phyloP scores from a whole-genome alignment of 2,888 invertebrate species.

The Brenthis hecate region DNA sequence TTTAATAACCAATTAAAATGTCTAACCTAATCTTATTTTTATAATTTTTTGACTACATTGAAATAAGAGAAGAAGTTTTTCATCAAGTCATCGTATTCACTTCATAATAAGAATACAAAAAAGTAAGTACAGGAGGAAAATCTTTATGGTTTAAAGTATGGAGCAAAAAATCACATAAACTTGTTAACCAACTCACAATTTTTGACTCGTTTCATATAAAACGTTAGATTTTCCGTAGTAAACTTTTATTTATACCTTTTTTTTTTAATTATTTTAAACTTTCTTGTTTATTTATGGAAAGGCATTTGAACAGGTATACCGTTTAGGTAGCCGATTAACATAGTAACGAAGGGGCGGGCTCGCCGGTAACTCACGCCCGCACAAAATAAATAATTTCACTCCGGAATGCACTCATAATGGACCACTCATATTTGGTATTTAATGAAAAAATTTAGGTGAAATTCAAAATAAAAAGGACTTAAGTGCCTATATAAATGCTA shows the following conservation, averaged over 20 bases:
- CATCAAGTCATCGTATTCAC: too few species aligned
- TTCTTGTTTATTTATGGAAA: slow-evolving; percentile 25
- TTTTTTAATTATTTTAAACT: slow-evolving; percentile 1
- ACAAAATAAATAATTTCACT: slow-evolving; percentile 76
- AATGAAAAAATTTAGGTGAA: slow-evolving; percentile 19
- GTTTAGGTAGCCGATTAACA: slow-evolving; percentile 71
- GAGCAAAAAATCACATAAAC: too few species aligned
- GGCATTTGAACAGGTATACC: slow-evolving; percentile 48
- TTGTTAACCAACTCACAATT: too few species aligned
- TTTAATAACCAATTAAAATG: slow-evolving; percentile 78
- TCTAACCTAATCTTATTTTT: slow-evolving; percentile 40
- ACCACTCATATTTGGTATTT: slow-evolving; percentile 42
- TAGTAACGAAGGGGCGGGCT: slow-evolving; percentile 79
- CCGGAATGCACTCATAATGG: slow-evolving; percentile 62
- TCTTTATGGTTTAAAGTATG: too few species aligned
- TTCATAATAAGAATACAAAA: too few species aligned
- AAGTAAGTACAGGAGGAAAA: too few species aligned
- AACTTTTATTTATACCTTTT: too few species aligned
- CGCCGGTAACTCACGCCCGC: slow-evolving; percentile 75
- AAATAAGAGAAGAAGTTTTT: background rate
- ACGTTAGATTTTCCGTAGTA: too few species aligned
- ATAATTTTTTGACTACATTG: background rate
- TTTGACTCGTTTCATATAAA: too few species aligned
- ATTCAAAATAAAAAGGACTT: slow-evolving; percentile 32
- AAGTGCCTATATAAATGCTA: background rate